These are phyloP conservation scores for Theocolax elegans DNA, from an alignment of 1,140 invertebrate genomes.

Conservation along the genomic window DNA sequence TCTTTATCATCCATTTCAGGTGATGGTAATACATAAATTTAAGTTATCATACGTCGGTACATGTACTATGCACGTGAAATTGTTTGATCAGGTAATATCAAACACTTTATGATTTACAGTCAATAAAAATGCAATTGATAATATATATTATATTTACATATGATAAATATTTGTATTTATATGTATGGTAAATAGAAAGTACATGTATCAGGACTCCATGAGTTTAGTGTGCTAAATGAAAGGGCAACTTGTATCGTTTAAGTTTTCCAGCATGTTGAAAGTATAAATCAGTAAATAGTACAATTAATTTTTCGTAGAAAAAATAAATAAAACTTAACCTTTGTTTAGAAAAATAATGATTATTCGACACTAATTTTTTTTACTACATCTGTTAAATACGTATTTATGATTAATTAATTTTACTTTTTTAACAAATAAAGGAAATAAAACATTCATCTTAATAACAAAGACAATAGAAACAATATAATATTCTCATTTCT, in stretches of 20 bases:
- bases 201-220: conserved; percentile 28
- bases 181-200: conserved; percentile 40
- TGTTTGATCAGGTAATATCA: no score
- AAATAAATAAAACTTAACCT: no score
- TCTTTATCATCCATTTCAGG: no score
- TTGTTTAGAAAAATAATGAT: neutral
- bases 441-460: no score
- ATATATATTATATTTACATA: conserved; percentile 23
- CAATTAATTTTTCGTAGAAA: neutral
- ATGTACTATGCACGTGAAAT: neutral
- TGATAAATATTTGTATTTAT: conserved; percentile 35
- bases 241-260: conserved; percentile 9
- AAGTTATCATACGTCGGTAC: neutral
- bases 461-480: no score
- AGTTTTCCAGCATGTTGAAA: no score
- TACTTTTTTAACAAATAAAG: neutral
- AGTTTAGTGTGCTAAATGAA: neutral
- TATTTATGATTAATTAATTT: neutral
- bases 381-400: no score
- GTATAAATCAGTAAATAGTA: no score
- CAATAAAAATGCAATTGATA: neutral
- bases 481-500: no score
- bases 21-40: no score
- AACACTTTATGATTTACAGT: neutral
- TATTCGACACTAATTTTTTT: neutral